Percentiles rank a stretch among this genome's conserved stretches.
Conservation (phyloP, 2,797 vertebrate species). For the Vultur gryphus region DNA sequence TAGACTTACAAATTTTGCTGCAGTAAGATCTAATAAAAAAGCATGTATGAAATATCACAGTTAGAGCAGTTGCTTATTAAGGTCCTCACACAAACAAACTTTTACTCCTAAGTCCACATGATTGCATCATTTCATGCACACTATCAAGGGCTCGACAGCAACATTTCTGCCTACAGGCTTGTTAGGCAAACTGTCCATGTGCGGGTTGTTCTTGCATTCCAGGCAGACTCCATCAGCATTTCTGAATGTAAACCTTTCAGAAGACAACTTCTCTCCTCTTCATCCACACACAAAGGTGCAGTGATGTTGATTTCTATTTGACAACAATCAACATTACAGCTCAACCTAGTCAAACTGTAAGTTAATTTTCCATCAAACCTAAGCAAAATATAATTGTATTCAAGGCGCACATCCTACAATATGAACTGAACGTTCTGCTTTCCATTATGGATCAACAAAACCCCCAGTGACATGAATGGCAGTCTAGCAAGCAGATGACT, state of each 20-base stretch:
- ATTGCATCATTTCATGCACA: neutral
- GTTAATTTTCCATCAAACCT: neutral
- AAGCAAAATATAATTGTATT: neutral
- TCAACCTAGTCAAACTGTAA: neutral
- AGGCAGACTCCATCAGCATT: neutral
- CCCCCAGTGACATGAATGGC: neutral
- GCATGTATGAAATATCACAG: neutral
- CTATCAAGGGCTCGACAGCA: neutral
- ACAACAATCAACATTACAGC: neutral
- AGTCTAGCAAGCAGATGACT: neutral
- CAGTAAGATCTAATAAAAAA: neutral
- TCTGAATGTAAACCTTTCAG: neutral
- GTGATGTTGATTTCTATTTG: neutral
- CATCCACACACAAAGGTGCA: neutral
- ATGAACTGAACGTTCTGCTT: neutral
- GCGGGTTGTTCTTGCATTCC: neutral
- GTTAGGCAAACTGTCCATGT: neutral
- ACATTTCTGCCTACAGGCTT: neutral
- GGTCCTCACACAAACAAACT: neutral
- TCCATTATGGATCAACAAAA: neutral
- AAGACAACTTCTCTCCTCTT: neutral
- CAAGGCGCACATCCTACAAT: neutral
- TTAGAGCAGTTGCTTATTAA: neutral
- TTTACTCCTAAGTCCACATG: neutral
- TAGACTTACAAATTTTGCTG: neutral